Evolutionary conservation across 2,797 vertebrate genomes (phyloP).

Genomic region (Tympanoctomys barrerae): DNA sequence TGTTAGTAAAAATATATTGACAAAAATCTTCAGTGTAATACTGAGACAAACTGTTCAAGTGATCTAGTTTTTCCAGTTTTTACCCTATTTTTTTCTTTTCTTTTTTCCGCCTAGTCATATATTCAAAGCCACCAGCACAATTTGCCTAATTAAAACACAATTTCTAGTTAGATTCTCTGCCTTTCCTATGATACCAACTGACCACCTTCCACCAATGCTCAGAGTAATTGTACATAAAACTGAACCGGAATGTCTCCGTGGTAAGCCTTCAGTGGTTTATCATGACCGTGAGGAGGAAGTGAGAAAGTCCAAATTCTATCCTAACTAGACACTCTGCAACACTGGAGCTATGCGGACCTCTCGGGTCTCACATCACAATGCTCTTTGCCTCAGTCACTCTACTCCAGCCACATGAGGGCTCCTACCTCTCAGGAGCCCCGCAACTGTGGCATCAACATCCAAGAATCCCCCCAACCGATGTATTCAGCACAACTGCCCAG

Average conservation of each 20-base stretch:
- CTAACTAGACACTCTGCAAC: neutral
- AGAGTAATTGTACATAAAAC: neutral
- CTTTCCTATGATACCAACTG: neutral
- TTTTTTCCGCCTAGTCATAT: neutral
- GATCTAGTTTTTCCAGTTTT: neutral
- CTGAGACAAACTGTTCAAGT: neutral
- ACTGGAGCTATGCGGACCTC: neutral
- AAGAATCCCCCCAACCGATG: neutral
- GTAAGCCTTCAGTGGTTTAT: neutral
- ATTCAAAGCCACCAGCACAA: neutral
- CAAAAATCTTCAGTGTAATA: neutral
- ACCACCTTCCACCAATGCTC: neutral
- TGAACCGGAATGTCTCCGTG: neutral
- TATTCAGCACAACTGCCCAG: neutral
- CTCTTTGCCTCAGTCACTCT: neutral
- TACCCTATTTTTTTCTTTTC: neutral
- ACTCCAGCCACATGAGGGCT: neutral
- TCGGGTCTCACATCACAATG: neutral
- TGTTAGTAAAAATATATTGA: neutral
- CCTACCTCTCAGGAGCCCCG: neutral
- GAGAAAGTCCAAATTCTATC: neutral
- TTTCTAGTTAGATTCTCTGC: neutral
- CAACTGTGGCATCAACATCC: neutral
- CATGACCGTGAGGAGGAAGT: neutral
- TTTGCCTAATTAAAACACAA: neutral